Base-by-base conservation (phyloP, 2,113 vertebrate species). In the Bufo bufo region DNA sequence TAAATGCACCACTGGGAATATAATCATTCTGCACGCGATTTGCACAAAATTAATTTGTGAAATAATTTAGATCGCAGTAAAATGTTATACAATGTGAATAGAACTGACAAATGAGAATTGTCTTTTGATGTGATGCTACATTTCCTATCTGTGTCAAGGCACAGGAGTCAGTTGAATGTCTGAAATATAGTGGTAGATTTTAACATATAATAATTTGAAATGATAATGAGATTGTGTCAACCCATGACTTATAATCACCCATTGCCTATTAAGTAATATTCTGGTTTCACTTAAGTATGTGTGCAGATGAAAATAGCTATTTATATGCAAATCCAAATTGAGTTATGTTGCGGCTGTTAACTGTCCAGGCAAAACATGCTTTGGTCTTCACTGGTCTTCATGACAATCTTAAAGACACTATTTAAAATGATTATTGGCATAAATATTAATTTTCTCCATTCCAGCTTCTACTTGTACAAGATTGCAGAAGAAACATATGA, bases 311-410 rank as follows among this genome's bases (percentile, higher is more conserved):
- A 82, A 88, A 65, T 14, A 54, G 20, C 69, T 88, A 88, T 88
- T 87, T 83, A 83, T 56, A 83, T 88, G 86, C 80, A 83, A 88
- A 88, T 88, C 49, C n/a, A 59, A 72, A 74, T 54, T 88, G 79
- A 43, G 19, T 8, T 59, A 17, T 75, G 69, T 88, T 63, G 17
- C 63, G 13, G 58, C 69, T 65, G 58, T 54, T 77, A 59, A 56
- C 58, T 77, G 33, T 33, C 79, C 13, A 77, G 71, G 52, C 65
- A 82, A 87, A 88, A 83, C 69, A 87, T 54, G 11, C 50, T 87
- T 74, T 82, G 23, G 54, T 59, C 54, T 82, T 75, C 43, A 75
- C 54, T 50, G 63, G 79, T 59, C 43, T 74, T 82, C 43, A 63
- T 20, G 23, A 65, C 69, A 82, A 83, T 88, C 59, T 83, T 66